Evolutionary conservation across 2,888 invertebrate genomes (phyloP).

Genomic region (Polyommatus icarus): DNA sequence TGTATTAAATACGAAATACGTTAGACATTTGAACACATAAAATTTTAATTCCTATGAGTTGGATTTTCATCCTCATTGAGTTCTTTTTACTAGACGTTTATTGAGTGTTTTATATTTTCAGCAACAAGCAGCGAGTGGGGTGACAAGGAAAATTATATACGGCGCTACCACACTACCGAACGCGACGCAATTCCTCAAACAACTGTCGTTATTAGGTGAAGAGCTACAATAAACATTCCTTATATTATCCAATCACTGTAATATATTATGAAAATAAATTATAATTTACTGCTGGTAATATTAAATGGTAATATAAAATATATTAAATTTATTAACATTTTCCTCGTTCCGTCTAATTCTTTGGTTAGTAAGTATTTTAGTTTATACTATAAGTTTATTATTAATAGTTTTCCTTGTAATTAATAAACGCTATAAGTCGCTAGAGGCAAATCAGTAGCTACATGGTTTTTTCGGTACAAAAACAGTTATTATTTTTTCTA

Average conservation of each 20-base stretch:
- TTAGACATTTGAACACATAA: too few species aligned
- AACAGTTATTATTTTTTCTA: too few species aligned
- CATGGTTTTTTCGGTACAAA: too few species aligned
- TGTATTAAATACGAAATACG: too few species aligned
- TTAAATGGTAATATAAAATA: neutral
- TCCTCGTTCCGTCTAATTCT: neutral
- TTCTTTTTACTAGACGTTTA: neutral
- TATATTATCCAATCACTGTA: conserved; percentile 25
- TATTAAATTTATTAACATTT: neutral
- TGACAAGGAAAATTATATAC: conserved; percentile 92
- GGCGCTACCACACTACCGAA: conserved; percentile 97
- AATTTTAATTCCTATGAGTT: too few species aligned
- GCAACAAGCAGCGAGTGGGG: conserved; percentile 84
- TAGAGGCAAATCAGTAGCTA: neutral
- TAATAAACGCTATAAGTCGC: neutral
- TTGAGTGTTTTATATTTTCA: conserved; percentile 57
- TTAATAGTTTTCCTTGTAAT: neutral
- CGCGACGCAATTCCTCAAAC: conserved; percentile 96
- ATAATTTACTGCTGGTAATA: conserved; percentile 33
- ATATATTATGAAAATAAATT: conserved; percentile 37
- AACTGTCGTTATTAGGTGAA: conserved; percentile 89
- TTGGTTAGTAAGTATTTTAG: neutral
- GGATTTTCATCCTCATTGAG: too few species aligned
- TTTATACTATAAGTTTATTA: neutral
- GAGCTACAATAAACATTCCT: conserved; percentile 82